Evolutionary conservation across 2,888 invertebrate genomes (phyloP).

Genomic region (Mythimna ferrago): DNA sequence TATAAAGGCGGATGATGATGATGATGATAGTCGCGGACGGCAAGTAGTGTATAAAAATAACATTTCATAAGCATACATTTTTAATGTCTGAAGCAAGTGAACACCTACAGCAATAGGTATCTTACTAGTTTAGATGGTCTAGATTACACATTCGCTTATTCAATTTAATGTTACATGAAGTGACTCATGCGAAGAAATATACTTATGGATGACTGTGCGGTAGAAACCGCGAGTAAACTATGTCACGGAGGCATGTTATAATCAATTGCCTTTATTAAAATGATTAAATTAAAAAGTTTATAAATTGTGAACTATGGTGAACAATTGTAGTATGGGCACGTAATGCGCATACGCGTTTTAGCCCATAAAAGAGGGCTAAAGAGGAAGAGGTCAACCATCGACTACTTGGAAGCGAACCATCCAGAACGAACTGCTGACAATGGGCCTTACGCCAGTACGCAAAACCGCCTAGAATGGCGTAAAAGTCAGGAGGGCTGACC

Average conservation of each 20-base stretch:
- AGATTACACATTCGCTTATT: slow-evolving; percentile 17
- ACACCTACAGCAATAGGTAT: slow-evolving; percentile 1
- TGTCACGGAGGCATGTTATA: slow-evolving; percentile 23
- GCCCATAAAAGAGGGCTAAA: too few relatives aligned
- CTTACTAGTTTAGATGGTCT: neutral
- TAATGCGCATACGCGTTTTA: too few relatives aligned
- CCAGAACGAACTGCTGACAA: too few relatives aligned
- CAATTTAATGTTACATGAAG: slow-evolving; percentile 14
- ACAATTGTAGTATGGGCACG: too few relatives aligned
- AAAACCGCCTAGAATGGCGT: too few relatives aligned
- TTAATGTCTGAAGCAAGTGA: neutral
- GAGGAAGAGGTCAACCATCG: too few relatives aligned
- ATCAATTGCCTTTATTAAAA: slow-evolving; percentile 29
- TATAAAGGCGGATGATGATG: too few relatives aligned
- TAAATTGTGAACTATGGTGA: neutral
- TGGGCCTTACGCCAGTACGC: too few relatives aligned
- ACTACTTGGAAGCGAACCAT: too few relatives aligned
- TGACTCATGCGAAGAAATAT: slow-evolving; percentile 26
- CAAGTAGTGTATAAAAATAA: neutral
- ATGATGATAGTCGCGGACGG: too few relatives aligned
- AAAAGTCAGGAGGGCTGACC: too few relatives aligned
- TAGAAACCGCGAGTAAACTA: slow-evolving; percentile 14
- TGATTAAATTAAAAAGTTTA: slow-evolving; percentile 27
- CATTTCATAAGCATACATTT: neutral
- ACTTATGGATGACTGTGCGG: neutral